Evolutionary conservation across 2,113 vertebrate genomes (phyloP).

Genomic region (Callaeas wilsoni): DNA sequence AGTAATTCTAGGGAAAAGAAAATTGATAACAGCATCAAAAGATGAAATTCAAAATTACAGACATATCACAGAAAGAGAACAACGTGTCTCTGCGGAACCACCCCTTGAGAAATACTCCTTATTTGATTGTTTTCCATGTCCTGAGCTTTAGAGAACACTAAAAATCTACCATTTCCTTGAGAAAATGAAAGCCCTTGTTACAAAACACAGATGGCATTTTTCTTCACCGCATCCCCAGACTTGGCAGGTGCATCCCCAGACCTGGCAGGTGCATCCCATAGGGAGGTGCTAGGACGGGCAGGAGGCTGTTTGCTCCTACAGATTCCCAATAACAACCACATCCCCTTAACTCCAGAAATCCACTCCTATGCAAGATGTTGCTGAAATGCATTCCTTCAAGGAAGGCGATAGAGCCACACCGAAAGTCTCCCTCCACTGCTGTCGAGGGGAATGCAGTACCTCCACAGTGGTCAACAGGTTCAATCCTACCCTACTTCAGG

Average conservation of each 20-base stretch:
- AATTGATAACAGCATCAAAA: background rate
- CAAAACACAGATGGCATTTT: background rate
- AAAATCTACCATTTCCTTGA: background rate
- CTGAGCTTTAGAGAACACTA: background rate
- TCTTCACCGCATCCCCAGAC: background rate
- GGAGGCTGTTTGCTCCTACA: background rate
- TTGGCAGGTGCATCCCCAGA: background rate
- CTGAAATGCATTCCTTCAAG: background rate
- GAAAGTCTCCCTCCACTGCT: background rate
- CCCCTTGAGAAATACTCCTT: background rate
- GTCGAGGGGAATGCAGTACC: rapidly evolving
- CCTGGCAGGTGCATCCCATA: background rate
- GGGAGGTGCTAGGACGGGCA: background rate
- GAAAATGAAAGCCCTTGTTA: background rate
- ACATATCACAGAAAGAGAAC: background rate
- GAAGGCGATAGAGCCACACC: rapidly evolving
- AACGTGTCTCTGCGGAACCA: background rate
- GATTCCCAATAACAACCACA: rapidly evolving
- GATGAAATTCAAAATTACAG: background rate
- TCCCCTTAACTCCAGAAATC: background rate
- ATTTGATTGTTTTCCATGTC: background rate
- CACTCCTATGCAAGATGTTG: background rate
- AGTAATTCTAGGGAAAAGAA: background rate
- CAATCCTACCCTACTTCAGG: background rate
- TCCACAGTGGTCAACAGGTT: background rate